Conservation (phyloP, 2,888 invertebrate species). For the Xanthostigma xanthostigma region DNA sequence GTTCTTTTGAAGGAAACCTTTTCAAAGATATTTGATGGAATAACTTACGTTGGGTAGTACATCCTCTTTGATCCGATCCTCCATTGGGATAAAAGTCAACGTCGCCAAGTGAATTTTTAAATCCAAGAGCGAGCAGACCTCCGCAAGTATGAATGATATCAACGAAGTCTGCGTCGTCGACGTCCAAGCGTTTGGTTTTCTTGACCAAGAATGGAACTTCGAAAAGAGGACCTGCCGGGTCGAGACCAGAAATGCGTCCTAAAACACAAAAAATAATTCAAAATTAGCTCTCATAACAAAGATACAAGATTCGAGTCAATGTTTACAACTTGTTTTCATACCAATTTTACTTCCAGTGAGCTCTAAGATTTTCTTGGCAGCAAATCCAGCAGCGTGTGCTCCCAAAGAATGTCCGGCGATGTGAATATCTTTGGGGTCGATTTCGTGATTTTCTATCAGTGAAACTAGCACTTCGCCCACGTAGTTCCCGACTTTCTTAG, state of each 20-base stretch:
- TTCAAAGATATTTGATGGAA: no score
- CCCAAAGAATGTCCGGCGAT: constrained; percentile 30
- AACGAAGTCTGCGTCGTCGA: constrained; percentile 25
- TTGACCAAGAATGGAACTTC: constrained; percentile 15
- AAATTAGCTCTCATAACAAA: no score
- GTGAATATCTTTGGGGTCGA: constrained; percentile 25
- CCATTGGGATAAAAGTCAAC: not conserved
- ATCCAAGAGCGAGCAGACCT: constrained; percentile 13
- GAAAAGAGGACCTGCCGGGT: constrained; percentile 28
- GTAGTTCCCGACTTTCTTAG: constrained; percentile 25
- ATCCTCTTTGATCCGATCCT: not conserved
- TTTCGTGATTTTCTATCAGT: constrained; percentile 21
- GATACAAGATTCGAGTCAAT: no score
- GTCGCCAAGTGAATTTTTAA: not conserved
- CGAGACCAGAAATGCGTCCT: constrained; percentile 30
- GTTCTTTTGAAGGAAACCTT: no score
- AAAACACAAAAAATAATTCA: no score
- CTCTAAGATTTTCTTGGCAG: constrained; percentile 16
- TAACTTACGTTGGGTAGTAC: not conserved
- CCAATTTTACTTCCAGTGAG: constrained; percentile 21
- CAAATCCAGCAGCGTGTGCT: constrained; percentile 26
- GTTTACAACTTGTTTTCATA: no score
- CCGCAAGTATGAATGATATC: constrained; percentile 29
- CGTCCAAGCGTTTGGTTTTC: constrained; percentile 21
- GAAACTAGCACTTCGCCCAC: constrained; percentile 26